Evolutionary conservation across 2,888 invertebrate genomes (phyloP), one percentile per base, ranked within the genome.

Genomic region (Diarsia rubi): DNA sequence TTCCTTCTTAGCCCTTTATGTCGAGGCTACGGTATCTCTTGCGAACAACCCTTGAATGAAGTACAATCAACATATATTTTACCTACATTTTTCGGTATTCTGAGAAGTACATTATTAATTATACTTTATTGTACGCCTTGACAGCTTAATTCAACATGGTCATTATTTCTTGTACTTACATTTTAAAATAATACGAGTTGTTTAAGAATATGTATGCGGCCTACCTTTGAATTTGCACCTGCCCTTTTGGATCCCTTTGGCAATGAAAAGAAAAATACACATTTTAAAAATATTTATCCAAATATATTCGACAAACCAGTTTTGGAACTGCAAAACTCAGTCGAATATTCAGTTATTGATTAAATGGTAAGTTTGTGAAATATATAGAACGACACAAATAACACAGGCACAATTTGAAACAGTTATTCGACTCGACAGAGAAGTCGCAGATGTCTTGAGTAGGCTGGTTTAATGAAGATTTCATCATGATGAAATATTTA

Each of bases 211-310:
- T 62, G 19, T 68, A 57, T 69, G n/a, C 70, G 52, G 60, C 83
- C 73, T 78, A 78, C 81, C 75, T 81, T 84, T 54, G 84, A 84
- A 82, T 75, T 82, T 19, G 74, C 79, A 70, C 71, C 73, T 57
- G 69, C 76, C 52, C 82, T 79, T 82, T 82, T 82, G 68, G 82
- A 79, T 76, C 82, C 82, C 82, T 82, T 79, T 72, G 67, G 72
- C 71, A 73, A 79, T 77, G 71, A 73, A 78, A 57, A 80, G 68
- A 78, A 73, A 73, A 73, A 82, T 14, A 82, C 69, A 81, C 0
- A 6, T 65, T 82, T 54, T 45, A 64, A 49, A 74, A 82, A 70
- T 16, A 78, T n/a, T 14, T 59, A 12, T 52, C 24, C 47, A 77
- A 69, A 69, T 57, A 42, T 31, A 37, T 42, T 57, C 19, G 24